Conservation (phyloP, 2,797 vertebrate species). For the Pseudochaenichthys georgianus region DNA sequence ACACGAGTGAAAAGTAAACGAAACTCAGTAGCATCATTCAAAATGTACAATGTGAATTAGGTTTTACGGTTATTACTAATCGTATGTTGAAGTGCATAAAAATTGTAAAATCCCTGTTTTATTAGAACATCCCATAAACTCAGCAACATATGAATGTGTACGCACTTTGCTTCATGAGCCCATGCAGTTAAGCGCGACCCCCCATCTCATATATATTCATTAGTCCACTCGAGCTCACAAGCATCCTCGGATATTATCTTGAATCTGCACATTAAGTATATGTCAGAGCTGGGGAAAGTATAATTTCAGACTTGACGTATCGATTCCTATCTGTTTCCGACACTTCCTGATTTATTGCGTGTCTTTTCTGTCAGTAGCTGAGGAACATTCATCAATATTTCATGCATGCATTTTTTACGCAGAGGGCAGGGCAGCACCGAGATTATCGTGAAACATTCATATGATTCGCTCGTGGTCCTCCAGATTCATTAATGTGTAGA, state of each 20-base stretch:
- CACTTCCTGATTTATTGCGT: conserved; percentile 44
- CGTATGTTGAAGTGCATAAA: neutral
- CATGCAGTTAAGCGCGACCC: neutral
- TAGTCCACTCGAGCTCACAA: conserved; percentile 7
- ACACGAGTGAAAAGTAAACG: too few species aligned
- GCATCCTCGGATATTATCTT: conserved; percentile 29
- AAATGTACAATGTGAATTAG: neutral
- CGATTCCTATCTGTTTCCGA: conserved; percentile 54
- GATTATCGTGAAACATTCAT: conserved; percentile 68
- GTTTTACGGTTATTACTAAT: too few species aligned
- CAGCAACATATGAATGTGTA: neutral
- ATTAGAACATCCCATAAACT: conserved; percentile 4
- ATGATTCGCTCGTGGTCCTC: conserved; percentile 13
- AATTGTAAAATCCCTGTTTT: neutral
- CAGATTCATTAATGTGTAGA: conserved; percentile 20
- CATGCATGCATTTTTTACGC: conserved; percentile 29
- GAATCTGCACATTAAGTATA: conserved; percentile 43
- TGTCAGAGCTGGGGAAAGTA: conserved; percentile 38
- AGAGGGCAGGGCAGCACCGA: conserved; percentile 9
- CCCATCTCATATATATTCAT: conserved; percentile 30
- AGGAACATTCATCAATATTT: conserved; percentile 61
- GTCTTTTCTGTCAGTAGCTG: conserved; percentile 48
- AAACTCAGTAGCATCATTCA: neutral
- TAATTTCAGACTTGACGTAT: conserved; percentile 51
- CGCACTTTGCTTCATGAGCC: neutral